Evolutionary conservation across 2,113 vertebrate species (phyloP).

Genomic region (Turdus rufiventris): DNA sequence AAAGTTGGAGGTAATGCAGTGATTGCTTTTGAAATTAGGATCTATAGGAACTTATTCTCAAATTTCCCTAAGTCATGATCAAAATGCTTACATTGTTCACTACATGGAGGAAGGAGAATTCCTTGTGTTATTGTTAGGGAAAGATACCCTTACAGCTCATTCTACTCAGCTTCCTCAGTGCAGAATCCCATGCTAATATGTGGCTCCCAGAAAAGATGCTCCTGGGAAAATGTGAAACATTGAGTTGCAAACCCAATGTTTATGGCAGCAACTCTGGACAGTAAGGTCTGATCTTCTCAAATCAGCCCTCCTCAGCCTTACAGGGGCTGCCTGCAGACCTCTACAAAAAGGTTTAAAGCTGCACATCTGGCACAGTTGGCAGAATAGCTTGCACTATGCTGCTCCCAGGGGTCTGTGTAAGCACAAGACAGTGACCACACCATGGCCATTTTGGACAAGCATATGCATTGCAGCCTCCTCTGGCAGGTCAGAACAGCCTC

Average conservation of each 20-base stretch:
- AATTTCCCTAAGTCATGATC: background rate
- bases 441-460: rapidly evolving
- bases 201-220: background rate
- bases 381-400: rapidly evolving
- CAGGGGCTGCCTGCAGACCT: background rate
- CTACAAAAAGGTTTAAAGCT: background rate
- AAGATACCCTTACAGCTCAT: background rate
- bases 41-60: background rate
- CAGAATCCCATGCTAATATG: background rate
- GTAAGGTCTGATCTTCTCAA: rapidly evolving
- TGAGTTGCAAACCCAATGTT: background rate
- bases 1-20: background rate
- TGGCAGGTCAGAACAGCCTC: background rate
- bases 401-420: background rate
- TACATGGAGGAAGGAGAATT: background rate
- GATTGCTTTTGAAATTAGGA: background rate
- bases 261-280: background rate
- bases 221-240: background rate
- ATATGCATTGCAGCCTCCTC: background rate
- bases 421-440: background rate
- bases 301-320: background rate
- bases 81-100: background rate
- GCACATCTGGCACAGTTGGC: background rate
- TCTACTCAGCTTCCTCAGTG: background rate
- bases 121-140: background rate